Conservation (phyloP, 2,888 invertebrate species). For the Congeria kusceri region DNA sequence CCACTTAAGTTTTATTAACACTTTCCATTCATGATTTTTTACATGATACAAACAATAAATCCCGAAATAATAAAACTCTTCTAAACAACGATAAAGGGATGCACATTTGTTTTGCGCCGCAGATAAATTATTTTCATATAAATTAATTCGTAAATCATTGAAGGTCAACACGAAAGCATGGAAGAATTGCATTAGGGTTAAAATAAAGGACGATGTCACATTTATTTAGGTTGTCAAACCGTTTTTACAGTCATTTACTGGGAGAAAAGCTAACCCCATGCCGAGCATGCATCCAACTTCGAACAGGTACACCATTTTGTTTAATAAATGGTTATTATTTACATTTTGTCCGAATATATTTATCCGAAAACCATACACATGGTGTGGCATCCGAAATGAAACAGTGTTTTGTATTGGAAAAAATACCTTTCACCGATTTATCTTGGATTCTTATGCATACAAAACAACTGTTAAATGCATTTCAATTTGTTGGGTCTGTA, state of each 20-base stretch:
- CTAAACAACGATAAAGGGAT: no score
- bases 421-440: no score
- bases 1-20: no score
- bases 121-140: no score
- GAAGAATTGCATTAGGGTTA: not conserved
- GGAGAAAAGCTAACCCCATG: not conserved
- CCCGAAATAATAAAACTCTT: no score
- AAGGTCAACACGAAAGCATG: conserved; percentile 1
- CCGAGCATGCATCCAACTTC: not conserved
- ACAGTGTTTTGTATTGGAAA: not conserved
- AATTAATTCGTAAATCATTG: not conserved
- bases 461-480: no score
- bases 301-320: not conserved
- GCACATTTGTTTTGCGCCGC: no score
- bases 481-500: no score
- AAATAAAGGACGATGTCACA: not conserved
- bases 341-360: not conserved
- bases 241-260: not conserved
- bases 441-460: no score
- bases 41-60: no score
- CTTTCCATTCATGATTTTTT: no score
- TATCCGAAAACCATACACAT: not conserved
- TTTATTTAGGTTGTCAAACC: not conserved
- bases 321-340: not conserved
- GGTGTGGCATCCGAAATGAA: not conserved